phyloP scores from a whole-genome alignment of 2,888 invertebrate genomes.

The Calameuta filiformis region DNA sequence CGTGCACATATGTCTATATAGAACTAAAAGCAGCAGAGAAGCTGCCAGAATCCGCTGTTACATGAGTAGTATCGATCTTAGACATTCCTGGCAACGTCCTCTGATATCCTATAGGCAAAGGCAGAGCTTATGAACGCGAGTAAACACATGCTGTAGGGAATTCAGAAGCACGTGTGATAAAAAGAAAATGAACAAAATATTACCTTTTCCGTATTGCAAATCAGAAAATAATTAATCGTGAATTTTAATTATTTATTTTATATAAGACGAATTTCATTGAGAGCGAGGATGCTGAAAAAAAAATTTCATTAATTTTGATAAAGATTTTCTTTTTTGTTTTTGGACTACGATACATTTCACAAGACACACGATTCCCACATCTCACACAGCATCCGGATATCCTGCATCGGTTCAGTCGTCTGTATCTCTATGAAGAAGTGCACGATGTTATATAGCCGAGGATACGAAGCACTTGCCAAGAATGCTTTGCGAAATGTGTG shows the following conservation, averaged over 20 bases:
- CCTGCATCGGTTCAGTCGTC: too few relatives aligned
- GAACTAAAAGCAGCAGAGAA: slow-evolving; percentile 10
- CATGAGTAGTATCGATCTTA: slow-evolving; percentile 18
- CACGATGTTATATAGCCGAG: background rate
- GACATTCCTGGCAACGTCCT: slow-evolving; percentile 14
- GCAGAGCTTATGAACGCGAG: background rate
- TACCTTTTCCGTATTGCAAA: too few relatives aligned
- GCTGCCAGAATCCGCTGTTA: slow-evolving; percentile 11
- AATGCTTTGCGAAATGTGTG: slow-evolving; percentile 20
- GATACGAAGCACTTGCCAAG: slow-evolving; percentile 14
- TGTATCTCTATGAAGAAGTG: background rate
- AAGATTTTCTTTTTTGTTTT: background rate
- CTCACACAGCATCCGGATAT: background rate
- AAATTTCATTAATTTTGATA: too few relatives aligned
- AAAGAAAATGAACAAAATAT: too few relatives aligned
- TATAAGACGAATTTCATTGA: too few relatives aligned
- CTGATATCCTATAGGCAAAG: background rate
- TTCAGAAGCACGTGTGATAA: too few relatives aligned
- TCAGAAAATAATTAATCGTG: too few relatives aligned
- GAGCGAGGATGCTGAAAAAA: too few relatives aligned
- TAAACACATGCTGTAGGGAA: background rate
- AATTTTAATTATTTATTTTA: too few relatives aligned
- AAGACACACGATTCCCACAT: background rate
- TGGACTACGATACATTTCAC: background rate
- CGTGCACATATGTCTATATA: background rate